phyloP scores from a whole-genome alignment of 92 coral and sea anemone species.

The Epizoanthus ramosus region DNA sequence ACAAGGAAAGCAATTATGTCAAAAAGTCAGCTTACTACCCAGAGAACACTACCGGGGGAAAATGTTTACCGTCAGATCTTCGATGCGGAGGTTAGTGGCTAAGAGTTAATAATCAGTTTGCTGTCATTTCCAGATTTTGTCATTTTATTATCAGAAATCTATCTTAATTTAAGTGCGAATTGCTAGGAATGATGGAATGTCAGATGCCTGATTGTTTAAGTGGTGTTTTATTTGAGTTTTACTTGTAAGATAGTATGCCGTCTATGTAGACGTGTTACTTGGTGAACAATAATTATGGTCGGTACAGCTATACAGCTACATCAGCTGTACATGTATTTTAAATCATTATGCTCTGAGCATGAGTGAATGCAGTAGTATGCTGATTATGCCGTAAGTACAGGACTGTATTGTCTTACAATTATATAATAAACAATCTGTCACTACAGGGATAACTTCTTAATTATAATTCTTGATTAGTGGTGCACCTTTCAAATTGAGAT shows the following conservation, averaged over 20 bases:
- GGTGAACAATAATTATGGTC: no score
- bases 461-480: no score
- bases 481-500: not conserved
- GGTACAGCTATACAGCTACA: no score
- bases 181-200: not conserved
- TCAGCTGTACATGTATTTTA: no score
- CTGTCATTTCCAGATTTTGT: not conserved
- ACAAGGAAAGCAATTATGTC: conserved; percentile 60
- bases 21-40: conserved; percentile 72
- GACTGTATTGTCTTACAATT: no score
- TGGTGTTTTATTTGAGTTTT: not conserved
- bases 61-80: conserved; percentile 91
- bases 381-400: no score
- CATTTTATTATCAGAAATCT: not conserved
- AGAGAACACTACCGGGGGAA: conserved; percentile 74
- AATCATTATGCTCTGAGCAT: no score
- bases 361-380: no score
- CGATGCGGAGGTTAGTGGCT: conserved; percentile 85
- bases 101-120: not conserved
- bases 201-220: not conserved
- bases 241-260: not conserved
- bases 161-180: not conserved
- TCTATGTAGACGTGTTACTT: no score
- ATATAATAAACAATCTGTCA: no score
- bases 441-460: no score